phyloP scores from a whole-genome alignment of 2,113 vertebrate species.

The Rhipidura dahli region DNA sequence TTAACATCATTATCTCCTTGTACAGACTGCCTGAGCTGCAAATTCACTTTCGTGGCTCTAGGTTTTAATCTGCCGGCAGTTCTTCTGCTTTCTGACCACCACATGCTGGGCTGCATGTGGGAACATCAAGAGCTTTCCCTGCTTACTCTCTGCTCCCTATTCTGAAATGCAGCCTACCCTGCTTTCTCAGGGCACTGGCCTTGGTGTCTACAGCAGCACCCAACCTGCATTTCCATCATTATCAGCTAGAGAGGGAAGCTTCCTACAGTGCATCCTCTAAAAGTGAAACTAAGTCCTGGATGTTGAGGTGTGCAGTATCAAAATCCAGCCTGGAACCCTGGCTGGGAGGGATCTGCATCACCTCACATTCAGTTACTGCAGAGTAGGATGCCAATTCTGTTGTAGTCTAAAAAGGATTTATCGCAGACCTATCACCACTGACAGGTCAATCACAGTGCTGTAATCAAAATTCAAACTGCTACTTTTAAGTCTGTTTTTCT shows the following conservation, averaged over 20 bases:
- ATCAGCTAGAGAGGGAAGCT: not conserved
- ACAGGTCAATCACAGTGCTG: not conserved
- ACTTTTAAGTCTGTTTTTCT: not conserved
- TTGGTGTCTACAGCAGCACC: not conserved
- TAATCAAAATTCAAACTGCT: slow-evolving; percentile 2
- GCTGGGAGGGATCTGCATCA: not conserved
- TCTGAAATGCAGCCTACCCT: not conserved
- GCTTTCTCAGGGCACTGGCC: not conserved
- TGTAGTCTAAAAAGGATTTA: not conserved
- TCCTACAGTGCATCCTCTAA: not conserved
- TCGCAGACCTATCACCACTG: not conserved
- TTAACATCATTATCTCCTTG: slow-evolving; percentile 44
- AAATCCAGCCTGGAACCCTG: not conserved
- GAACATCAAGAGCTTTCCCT: not conserved
- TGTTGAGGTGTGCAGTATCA: not conserved
- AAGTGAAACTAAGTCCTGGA: not conserved
- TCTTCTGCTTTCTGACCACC: slow-evolving; percentile 5
- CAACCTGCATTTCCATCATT: not conserved
- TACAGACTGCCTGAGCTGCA: not conserved
- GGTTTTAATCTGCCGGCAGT: not conserved
- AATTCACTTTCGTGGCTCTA: not conserved
- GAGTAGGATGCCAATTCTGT: not conserved
- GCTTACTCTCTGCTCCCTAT: not conserved
- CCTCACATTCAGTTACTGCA: not conserved
- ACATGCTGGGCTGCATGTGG: not conserved